Evolutionary conservation across 1,140 invertebrate genomes (phyloP), one percentile per base, ranked within the genome.

Genomic region (Linepithema humile): DNA sequence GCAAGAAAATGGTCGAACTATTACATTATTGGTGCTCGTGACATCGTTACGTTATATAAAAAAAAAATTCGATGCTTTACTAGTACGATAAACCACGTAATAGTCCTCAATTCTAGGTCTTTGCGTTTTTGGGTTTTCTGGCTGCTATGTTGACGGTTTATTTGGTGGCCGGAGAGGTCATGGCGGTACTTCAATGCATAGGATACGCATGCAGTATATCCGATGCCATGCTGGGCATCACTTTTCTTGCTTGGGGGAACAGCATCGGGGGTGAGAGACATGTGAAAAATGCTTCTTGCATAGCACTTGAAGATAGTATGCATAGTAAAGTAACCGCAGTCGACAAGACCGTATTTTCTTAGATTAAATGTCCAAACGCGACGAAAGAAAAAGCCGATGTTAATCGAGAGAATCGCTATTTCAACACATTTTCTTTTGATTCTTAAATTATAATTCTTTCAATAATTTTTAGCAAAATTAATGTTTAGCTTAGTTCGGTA

Each of bases 171-270:
- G 94, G 96, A 85, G 97, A 97, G 92, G 95, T 97, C 75, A 95
- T 97, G 84, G 95, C 95, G 73, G 93, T 96, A 32, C 91, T 97
- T 26, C 90, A 94, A 94, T 95, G 95, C 70, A 93, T 96, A 87
- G 96, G 96, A 59, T 93, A 95, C 69, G 95, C 95, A 12, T 95
- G 96, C 75, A 94, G 95, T 82, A 95, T 97, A 67, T 96, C 95
- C 86, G 95, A 96, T 89, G 95, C 95, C 55, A 96, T 97, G 91
- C 93, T 97, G 15, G 97, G 97, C 40, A 94, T 97, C 57, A 97
- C 96, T 17, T 94, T 97, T 38, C 94, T 97, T 20, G 96, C 97
- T 0, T 97, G 96, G 96, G 96, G 96, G 38, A 97, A 97, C 91
- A 96, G 96, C 91, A 93, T 97, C 70, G 96, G 96, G 86, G 96